Conservation (phyloP, 2,113 vertebrate genomes). For the Eulemur rufifrons region DNA sequence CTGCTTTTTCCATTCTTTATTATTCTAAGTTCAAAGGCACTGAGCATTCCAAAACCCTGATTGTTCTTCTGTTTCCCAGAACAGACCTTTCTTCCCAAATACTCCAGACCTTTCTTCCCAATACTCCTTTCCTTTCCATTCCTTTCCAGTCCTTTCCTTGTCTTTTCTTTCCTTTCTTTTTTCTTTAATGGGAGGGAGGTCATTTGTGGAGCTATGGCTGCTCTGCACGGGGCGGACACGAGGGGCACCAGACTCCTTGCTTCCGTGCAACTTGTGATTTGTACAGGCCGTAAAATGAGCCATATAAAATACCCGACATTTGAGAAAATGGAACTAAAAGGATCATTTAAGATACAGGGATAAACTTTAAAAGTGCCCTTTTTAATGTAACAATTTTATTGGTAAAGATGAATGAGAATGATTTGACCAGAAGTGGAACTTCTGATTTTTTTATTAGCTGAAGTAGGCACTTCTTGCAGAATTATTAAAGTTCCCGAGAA, state of each 20-base stretch:
- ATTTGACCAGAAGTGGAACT: not conserved
- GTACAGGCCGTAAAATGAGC: not conserved
- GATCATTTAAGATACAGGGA: not conserved
- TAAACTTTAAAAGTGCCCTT: not conserved
- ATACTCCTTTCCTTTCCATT: not conserved
- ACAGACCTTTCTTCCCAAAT: not conserved
- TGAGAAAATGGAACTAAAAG: not conserved
- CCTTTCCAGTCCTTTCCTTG: too few relatives aligned
- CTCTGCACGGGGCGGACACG: not conserved
- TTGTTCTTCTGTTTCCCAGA: conserved; percentile 1
- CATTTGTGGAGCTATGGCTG: not conserved
- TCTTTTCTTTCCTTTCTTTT: not conserved
- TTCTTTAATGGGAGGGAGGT: not conserved
- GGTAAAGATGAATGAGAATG: conserved; percentile 6
- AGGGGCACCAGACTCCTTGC: not conserved
- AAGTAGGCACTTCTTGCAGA: not conserved
- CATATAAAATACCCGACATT: not conserved
- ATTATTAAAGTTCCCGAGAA: not conserved
- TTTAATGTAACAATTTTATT: not conserved
- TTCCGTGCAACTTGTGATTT: not conserved
- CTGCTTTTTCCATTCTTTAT: conserved; percentile 48
- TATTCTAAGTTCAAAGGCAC: conserved; percentile 34
- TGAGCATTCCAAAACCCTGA: not conserved
- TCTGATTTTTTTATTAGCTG: conserved; percentile 5
- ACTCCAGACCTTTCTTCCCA: not conserved